Percentiles rank a stretch among this genome's conserved stretches.
These are phyloP conservation scores for Megamerina dolium DNA, from an alignment of 2,888 invertebrate species.

Conservation along the genomic window DNA sequence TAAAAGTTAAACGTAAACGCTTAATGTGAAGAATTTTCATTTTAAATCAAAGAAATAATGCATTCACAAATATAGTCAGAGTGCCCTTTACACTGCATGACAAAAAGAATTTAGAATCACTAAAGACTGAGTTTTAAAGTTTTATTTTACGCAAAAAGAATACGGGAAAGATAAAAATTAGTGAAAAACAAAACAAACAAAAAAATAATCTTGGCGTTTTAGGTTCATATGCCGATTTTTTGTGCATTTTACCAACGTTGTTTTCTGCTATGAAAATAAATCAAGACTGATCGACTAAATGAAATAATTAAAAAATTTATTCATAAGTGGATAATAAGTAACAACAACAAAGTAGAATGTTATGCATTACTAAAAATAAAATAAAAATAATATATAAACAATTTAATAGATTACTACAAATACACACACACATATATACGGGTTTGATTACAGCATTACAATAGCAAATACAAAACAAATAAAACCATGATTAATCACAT, in stretches of 20 bases:
- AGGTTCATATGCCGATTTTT: too few species aligned
- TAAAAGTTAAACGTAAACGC: background rate
- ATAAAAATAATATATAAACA: slow-evolving; percentile 1
- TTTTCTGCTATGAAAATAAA: too few species aligned
- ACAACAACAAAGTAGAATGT: slow-evolving; percentile 7
- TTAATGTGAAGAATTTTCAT: too few species aligned
- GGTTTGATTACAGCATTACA: slow-evolving; percentile 12
- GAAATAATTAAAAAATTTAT: too few species aligned
- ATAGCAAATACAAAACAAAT: background rate
- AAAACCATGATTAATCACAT: too few species aligned
- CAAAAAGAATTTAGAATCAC: slow-evolving; percentile 3
- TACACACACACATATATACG: background rate
- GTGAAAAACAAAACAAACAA: slow-evolving; percentile 1
- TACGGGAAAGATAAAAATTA: background rate
- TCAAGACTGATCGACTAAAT: slow-evolving; percentile 31
- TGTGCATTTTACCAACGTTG: too few species aligned
- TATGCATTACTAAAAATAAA: slow-evolving; percentile 8
- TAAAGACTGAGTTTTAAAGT: slow-evolving; percentile 19
- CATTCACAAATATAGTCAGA: too few species aligned
- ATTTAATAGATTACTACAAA: slow-evolving; percentile 12
- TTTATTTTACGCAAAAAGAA: slow-evolving; percentile 1
- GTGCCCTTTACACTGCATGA: background rate
- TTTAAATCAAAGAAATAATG: too few species aligned
- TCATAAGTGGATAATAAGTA: slow-evolving; percentile 10
- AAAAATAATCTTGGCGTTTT: too few species aligned